Conservation (phyloP, 2,888 invertebrate genomes). For the Druceiella hillmani region DNA sequence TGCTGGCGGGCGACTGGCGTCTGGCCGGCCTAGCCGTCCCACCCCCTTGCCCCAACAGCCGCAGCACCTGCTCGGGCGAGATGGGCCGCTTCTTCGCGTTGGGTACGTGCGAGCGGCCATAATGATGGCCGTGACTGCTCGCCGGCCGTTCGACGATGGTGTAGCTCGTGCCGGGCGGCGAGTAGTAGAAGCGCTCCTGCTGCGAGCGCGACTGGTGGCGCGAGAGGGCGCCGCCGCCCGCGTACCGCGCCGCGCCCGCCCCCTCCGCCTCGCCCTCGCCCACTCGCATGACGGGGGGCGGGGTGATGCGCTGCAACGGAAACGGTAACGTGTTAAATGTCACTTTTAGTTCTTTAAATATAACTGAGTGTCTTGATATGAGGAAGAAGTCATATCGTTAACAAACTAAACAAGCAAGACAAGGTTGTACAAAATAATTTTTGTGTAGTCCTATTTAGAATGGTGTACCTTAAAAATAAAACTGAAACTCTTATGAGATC, state of each 20-base stretch:
- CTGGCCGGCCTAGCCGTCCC: slow-evolving; percentile 48
- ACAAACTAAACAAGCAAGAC: too few relatives aligned
- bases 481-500: too few relatives aligned
- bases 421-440: too few relatives aligned
- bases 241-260: slow-evolving; percentile 25
- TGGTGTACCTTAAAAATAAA: too few relatives aligned
- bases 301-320: too few relatives aligned
- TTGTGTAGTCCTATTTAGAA: too few relatives aligned
- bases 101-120: slow-evolving; percentile 55
- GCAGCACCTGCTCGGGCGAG: slow-evolving; percentile 77
- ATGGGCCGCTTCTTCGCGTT: slow-evolving; percentile 73
- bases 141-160: slow-evolving; percentile 81
- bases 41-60: slow-evolving; percentile 55
- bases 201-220: slow-evolving; percentile 23
- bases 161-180: slow-evolving; percentile 84
- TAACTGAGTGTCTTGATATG: too few relatives aligned
- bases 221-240: too few relatives aligned
- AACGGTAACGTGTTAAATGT: too few relatives aligned
- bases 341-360: too few relatives aligned
- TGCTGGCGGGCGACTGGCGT: slow-evolving; percentile 64
- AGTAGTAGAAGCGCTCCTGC: slow-evolving; percentile 63
- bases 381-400: too few relatives aligned
- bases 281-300: too few relatives aligned
- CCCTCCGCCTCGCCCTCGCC: slow-evolving; percentile 33
- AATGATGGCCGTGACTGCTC: slow-evolving; percentile 64